Base-by-base conservation (phyloP, 2,888 invertebrate species). In the Eilema caniola region DNA sequence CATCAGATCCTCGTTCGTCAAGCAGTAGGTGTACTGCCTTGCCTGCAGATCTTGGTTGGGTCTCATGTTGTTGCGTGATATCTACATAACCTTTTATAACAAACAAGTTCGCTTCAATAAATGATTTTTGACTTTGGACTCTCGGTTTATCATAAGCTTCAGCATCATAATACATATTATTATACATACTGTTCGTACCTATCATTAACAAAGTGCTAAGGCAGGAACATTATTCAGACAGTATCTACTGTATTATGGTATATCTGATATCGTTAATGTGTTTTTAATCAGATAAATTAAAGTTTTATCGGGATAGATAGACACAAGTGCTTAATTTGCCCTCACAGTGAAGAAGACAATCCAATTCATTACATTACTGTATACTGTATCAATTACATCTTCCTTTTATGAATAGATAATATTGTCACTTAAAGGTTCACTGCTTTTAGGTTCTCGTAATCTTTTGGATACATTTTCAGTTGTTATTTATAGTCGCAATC, bases 181-280 rank as follows among this genome's bases (percentile, higher is more conserved):
- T 47, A 47, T n/a, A 53, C 5, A 10, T 53, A 20, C 16, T 16
- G 16, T 59, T 59, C 24, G 59, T 59, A n/a, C n/a, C n/a, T n/a
- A 28, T 59, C 61, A 28, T 14, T 14, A 24, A 59, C 4, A 59
- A 24, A 31, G 24, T 33, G 56, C 31, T 66, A 66, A 16, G 25
- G 8, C 16, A 65, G 24, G 56, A 3, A 65, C 33, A 57, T 66
- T 37, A 66, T 23, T 57, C 33, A 33, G 65, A 33, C 33, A 24
- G 33, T 66, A 57, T 56, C 56, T 66, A 33, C 47, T 66, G 56
- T 33, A 66, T 66, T 24, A 66, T 64, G 31, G 65, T 33, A 23
- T 56, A 66, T 66, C 66, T 66, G 37, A 66, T 66, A 25, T 64
- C 10, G 20, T 12, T 66, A 66, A 59, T 33, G 59, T 59, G 37